Evolutionary conservation across 2,888 invertebrate genomes (phyloP), one percentile per base, ranked within the genome.

Genomic region (Graphium colonna): DNA sequence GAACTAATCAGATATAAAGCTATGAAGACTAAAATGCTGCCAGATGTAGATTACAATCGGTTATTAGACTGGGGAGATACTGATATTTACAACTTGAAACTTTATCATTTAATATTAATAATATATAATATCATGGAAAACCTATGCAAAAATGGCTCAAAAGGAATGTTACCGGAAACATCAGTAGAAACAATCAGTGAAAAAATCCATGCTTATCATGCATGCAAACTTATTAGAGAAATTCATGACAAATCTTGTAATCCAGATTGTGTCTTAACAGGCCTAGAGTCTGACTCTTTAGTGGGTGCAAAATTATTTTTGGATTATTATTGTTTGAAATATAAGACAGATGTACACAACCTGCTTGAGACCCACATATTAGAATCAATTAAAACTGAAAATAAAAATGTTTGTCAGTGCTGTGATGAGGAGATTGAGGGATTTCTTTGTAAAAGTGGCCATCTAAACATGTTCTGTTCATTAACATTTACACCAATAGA

Each of bases 391-490:
- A 58, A 63, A 26, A 45, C 16, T 0, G 57, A 60, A 9, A 56
- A 51, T 47, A 59, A 71, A 40, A 77, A 76, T 55, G 58, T 55
- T 1, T 89, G 88, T 56, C 84, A 85, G 46, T 70, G 79, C 57
- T 89, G 89, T 66, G 79, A 85, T 59, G 68, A 77, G 31, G 57
- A 52, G 42, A 59, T 85, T 2, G 55, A 64, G n/a, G 73, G 72
- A 0, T 82, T 82, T 60, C 58, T 66, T 0, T 88, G 89, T 66
- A 63, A 58, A 55, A 59, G 68, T 47, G 71, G 71, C 1, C 88
- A 88, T 67, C 41, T 75, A 1, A 89, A 83, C 57, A 75, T 79
- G 69, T 79, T 82, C 62, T 89, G 89, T 71, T 67, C 73, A 10
- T 18, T 78, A 15, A 78, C 80, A 17, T 82, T 87, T 36, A 82